phyloP scores from a whole-genome alignment of 2,888 invertebrate genomes.

The Dorcus hopei region DNA sequence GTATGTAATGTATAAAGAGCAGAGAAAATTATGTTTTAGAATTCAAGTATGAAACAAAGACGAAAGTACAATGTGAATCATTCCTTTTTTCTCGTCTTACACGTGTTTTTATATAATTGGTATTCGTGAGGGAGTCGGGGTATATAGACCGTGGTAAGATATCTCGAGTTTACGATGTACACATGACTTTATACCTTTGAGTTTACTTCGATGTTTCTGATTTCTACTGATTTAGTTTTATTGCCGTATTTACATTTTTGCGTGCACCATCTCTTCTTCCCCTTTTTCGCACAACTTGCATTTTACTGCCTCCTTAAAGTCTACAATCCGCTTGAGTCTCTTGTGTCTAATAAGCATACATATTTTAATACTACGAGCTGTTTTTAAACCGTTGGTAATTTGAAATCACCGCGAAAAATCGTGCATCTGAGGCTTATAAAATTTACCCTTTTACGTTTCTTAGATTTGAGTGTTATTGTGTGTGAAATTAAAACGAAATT shows the following conservation, averaged over 20 bases:
- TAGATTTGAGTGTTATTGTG: constrained; percentile 47
- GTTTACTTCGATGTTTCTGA: constrained; percentile 9
- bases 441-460: constrained; percentile 43
- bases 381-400: constrained; percentile 41
- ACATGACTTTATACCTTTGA: neutral
- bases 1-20: too few species aligned
- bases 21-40: too few species aligned
- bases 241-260: constrained; percentile 34
- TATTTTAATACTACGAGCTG: constrained; percentile 38
- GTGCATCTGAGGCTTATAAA: constrained; percentile 47
- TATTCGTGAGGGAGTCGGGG: constrained; percentile 4
- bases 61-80: too few species aligned
- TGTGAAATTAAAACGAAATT: constrained; percentile 51
- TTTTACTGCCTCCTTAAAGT: constrained; percentile 11
- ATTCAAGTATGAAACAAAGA: too few species aligned
- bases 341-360: constrained; percentile 44
- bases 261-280: constrained; percentile 5
- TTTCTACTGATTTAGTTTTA: constrained; percentile 35
- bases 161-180: neutral
- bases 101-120: constrained; percentile 7
- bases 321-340: constrained; percentile 32
- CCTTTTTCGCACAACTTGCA: constrained; percentile 13
- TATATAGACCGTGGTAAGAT: neutral
- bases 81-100: constrained; percentile 10
- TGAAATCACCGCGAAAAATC: constrained; percentile 46